Base-by-base conservation (phyloP, 1,140 invertebrate genomes). In the Homarus americanus region DNA sequence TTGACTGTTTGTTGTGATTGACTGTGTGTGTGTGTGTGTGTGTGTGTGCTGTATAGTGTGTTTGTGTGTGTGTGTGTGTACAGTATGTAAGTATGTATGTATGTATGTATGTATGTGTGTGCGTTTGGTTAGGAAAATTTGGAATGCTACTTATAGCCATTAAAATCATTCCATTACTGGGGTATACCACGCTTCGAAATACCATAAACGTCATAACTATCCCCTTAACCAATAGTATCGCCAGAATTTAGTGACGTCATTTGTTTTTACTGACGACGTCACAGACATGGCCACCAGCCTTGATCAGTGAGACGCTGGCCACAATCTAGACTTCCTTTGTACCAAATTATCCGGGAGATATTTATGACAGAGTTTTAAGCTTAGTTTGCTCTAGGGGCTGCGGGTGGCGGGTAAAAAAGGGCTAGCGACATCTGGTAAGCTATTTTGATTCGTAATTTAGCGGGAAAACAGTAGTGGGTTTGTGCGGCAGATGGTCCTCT, bases 21-120 rank as follows among this genome's bases (percentile, higher is more conserved):
- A 76, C 15, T 76, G 73, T 69, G 66, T 69, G 66, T 69, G 66
- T 75, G 72, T 75, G 5, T 75, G 34, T 76, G 73, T 76, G 73
- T 40, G 73, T 76, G 73, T 76, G 36, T 76, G n/a, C n/a, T n/a
- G n/a, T n/a, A n/a, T n/a, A n/a, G n/a, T n/a, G n/a, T n/a, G 36
- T 40, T 3, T 69, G 63, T 69, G 63, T 69, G 63, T 1, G n/a
- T 32, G 63, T 0, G 5, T 69, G 2, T 69, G 28, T 69, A 24
- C 58, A 7, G 44, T 5, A 7, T 75, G 72, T 75, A 7, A 34
- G n/a, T 34, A 32, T 75, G 72, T 75, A 1, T 75, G 72, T 75
- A n/a, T 34, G n/a, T 75, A 10, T 76, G 12, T 76, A 10, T 38
- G 36, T 40, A 32, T 76, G 36, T 40, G 73, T 38, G 36, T 32